Evolutionary conservation across 2,888 invertebrate genomes (phyloP), one percentile per base, ranked within the genome.

Genomic region (Cheilosia variabilis): DNA sequence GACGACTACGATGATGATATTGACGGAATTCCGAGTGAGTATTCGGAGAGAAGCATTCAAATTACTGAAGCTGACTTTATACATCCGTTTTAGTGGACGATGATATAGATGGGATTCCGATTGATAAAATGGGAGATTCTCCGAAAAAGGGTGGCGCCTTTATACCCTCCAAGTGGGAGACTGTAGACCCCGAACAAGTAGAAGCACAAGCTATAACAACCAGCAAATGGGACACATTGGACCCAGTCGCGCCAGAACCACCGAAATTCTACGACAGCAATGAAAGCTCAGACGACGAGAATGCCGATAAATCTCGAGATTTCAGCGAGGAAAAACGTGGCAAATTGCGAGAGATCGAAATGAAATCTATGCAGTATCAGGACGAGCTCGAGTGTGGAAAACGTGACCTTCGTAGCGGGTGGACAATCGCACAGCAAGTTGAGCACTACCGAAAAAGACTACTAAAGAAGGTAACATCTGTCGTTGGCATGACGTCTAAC

Each of bases 101-200:
- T 87, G 96, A 96, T 90, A 94, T 96, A 47, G 96, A 96, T 92
- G 96, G 96, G 15, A 92, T 95, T 47, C 96, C 96, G 0, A 92
- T 96, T 90, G 94, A 94, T 87, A 92, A 92, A 53, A 90, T 90
- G 75, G 66, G 89, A 17, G 86, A 86, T 68, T 86, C 86, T 2
- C 86, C 86, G 2, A 86, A 72, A 17, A 86, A 81, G 43, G 86
- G 94, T 79, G 95, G 95, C 1, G 95, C 95, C 15, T 97, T 98
- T 93, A 96, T 98, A 76, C 96, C 97, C 9, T 98, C 98, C 1
- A 97, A 98, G 91, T 99, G 99, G 99, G 98, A 99, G 94, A 96
- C 96, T 55, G 97, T 99, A 27, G 98, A 98, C 93, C 97, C 98
- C 27, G 95, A 96, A 89, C 95, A 96, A 91, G 93, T 95, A 7